Evolutionary conservation across 2,113 vertebrate species (phyloP), one percentile per base, ranked within the genome.

Genomic region (Hyperopisus bebe): DNA sequence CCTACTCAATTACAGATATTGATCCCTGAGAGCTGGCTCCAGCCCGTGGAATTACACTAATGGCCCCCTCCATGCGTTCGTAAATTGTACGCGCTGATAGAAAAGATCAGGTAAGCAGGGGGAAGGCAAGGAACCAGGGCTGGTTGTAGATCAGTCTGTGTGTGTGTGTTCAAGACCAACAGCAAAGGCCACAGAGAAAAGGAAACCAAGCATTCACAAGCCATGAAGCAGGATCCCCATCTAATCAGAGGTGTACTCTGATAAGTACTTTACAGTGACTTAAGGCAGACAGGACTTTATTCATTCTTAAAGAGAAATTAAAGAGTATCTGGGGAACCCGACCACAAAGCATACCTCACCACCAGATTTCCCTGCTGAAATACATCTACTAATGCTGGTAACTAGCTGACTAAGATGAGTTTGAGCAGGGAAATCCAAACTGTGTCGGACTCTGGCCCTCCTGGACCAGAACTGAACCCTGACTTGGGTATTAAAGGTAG

Each of bases 1-100:
- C 91, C 87, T 90, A 91, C 90, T 93, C 91, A 92, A 91, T 93
- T 92, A 93, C 53, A 90, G 88, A 89, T 90, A 93, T 92, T 58
- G 92, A 93, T 92, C 90, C 89, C 83, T 19, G 42, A 53, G 82
- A 74, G 44, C 46, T 92, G 92, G 90, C 90, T 82, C 88, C 89
- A 85, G 91, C 80, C 58, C 24, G 89, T 89, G 70, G 90, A 92
- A 93, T 93, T 92, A 91, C 92, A 91, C 91, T 93, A 93, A 93
- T 93, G 92, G 92, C 31, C 50, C 70, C 83, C 35, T 74, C 83
- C 87, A 70, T 90, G 70, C 8, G 35, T 86, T 90, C 89, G 89
- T 91, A 92, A 91, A 93, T 89, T 48, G 53, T 46, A 39, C 27
- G 31, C 8, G 13, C n/a, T 87, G 89, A 70, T 91, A 89, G 53